Base-by-base conservation (phyloP, 2,797 vertebrate genomes). In the Parambassis ranga region DNA sequence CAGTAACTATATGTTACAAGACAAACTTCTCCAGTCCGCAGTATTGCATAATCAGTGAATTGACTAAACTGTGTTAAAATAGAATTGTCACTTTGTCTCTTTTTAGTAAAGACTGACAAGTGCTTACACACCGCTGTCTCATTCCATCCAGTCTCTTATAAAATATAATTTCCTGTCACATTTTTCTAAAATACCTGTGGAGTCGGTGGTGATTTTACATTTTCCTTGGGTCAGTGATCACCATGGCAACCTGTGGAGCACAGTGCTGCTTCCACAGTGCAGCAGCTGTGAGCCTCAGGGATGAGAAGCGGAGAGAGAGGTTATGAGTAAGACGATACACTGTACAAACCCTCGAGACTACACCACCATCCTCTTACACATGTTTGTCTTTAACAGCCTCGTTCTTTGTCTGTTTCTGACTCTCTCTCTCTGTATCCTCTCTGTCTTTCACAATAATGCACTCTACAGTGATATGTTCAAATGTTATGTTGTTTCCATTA, bases 211-310 rank as follows among this genome's bases (percentile, higher is more conserved):
- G 41, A 81, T 89, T n/a, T 86, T 79, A 71, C 75, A 79, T 82
- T 71, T 41, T 62, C 38, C 55, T 75, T 53, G 44, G 69, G 77
- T 77, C 64, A 75, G 62, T 46, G 18, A 80, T 90, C 65, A 64
- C 83, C 83, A 88, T 88, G 52, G 82, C 82, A 89, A 89, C 83
- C 53, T 71, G 76, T 75, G 28, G 70, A 73, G 53, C 43, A 48
- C 24, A 15, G 39, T 24, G 37, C 52, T 39, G 16, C 71, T 23
- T 71, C 35, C 38, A 13, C 43, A 23, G 49, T 16, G 16, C 35
- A 69, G 78, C 75, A 65, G 53, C 58, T 83, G 52, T 60, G 47
- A 61, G 83, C 81, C 62, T 66, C 37, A 65, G 65, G 77, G 75
- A 65, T 52, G 24, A 77, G 19, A 39, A 70, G 16, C 0, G 41